phyloP scores from a whole-genome alignment of 1,140 invertebrate species.

The Cepaea nemoralis region DNA sequence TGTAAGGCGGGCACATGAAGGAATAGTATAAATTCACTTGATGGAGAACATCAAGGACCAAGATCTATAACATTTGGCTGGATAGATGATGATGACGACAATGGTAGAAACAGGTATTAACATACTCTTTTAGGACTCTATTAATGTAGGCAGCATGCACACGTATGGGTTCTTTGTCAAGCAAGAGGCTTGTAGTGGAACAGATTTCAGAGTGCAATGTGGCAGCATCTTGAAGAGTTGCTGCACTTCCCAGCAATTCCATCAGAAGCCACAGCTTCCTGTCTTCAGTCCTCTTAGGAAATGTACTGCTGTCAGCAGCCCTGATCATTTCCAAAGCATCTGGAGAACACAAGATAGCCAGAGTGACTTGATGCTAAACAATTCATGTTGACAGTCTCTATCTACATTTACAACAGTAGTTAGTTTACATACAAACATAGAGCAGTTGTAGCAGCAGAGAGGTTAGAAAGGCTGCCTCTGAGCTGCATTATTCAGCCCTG shows the following conservation, averaged over 20 bases:
- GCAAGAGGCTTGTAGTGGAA: neutral
- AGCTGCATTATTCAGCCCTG: no score
- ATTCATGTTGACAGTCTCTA: no score
- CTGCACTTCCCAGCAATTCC: constrained; percentile 8
- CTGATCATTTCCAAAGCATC: constrained; percentile 16
- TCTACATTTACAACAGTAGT: no score
- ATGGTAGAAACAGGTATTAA: neutral
- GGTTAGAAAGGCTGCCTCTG: no score
- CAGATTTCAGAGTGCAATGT: neutral
- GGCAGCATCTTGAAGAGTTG: neutral
- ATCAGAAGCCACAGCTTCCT: neutral
- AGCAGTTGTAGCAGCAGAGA: no score
- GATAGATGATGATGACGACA: no score
- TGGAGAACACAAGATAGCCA: neutral
- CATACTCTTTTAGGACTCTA: neutral
- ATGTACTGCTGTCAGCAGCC: constrained; percentile 8
- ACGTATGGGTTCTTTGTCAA: neutral
- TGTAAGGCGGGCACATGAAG: no score
- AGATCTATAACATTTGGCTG: no score
- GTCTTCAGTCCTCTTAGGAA: neutral
- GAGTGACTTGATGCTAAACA: no score
- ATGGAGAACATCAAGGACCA: no score
- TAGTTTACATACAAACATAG: no score
- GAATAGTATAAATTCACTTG: no score
- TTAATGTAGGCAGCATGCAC: constrained; percentile 8